Base-by-base conservation (phyloP, 2,888 invertebrate species). In the Hypselothyrea guttata region DNA sequence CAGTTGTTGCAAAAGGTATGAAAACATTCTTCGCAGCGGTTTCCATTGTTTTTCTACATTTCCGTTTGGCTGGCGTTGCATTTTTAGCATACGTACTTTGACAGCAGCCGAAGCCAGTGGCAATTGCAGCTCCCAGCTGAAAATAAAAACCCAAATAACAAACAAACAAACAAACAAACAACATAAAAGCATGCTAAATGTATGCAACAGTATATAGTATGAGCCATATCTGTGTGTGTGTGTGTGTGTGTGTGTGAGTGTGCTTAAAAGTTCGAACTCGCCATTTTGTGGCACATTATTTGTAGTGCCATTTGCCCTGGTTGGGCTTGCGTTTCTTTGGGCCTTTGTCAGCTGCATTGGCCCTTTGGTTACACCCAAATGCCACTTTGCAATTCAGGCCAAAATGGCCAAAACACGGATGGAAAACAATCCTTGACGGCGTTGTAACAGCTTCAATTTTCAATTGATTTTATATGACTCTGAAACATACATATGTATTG, bases 31-130 rank as follows among this genome's bases (percentile, higher is more conserved):
- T 84, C 70, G 65, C 57, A 75, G 81, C 61, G 81, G 81, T 77
- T 84, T 75, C 56, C 76, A 75, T 82, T 81, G 79, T 76, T 84
- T 83, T 84, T 81, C 72, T 75, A 70, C 75, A 68, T 75, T 77
- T 68, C 62, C 61, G 67, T 71, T 75, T 62, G 51, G 62, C 67
- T 79, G 68, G 70, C 81, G 70, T 71, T 81, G 81, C 75, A 75
- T 75, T 84, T 82, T 84, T 82, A 77, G 68, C 68, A 84, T 76
- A 73, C 69, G 71, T 67, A 68, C 77, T 78, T 73, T 75, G 77
- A 84, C 73, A 71, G 68, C 42, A 53, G 38, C 42, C 47, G 46
- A 60, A 48, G 27, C 60, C 44, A 48, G 30, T 42, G 37, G 49
- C 31, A 37, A 12, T 52, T 44, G 22, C 46, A 18, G 40, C 7